Percentiles rank a stretch among this genome's conserved stretches.
These are phyloP conservation scores for cattle (Bos taurus) DNA, from an alignment of 2,113 vertebrate species.

Conservation along the genomic window DNA sequence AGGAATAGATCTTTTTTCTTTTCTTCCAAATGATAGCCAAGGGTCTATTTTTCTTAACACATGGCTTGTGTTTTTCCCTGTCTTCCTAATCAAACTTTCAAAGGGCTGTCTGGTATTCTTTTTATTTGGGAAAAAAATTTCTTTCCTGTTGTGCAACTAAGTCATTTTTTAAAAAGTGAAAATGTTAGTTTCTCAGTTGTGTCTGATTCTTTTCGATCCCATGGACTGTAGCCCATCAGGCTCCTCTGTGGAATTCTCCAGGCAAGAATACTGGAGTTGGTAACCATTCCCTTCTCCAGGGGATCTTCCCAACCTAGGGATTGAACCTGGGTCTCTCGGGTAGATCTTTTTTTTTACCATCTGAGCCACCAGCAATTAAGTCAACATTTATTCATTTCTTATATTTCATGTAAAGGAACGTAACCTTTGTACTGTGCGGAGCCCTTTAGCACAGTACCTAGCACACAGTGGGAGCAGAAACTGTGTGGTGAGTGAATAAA, in stretches of 20 bases:
- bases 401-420: neutral
- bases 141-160: neutral
- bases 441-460: neutral
- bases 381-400: neutral
- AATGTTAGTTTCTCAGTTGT: neutral
- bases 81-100: neutral
- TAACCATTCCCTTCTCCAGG: neutral
- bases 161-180: neutral
- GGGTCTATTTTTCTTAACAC: neutral
- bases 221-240: neutral
- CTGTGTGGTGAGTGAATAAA: neutral
- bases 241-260: neutral
- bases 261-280: neutral
- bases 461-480: neutral
- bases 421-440: neutral
- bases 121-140: neutral
- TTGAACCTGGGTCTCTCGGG: neutral
- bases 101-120: neutral
- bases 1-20: neutral
- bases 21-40: neutral
- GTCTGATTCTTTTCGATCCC: neutral
- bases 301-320: neutral
- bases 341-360: neutral
- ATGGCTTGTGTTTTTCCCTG: neutral
- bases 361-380: neutral